Percentiles rank a stretch among this genome's conserved stretches.
Evolutionary conservation across 2,797 vertebrate species (phyloP).

Genomic region (Erethizon dorsatum): DNA sequence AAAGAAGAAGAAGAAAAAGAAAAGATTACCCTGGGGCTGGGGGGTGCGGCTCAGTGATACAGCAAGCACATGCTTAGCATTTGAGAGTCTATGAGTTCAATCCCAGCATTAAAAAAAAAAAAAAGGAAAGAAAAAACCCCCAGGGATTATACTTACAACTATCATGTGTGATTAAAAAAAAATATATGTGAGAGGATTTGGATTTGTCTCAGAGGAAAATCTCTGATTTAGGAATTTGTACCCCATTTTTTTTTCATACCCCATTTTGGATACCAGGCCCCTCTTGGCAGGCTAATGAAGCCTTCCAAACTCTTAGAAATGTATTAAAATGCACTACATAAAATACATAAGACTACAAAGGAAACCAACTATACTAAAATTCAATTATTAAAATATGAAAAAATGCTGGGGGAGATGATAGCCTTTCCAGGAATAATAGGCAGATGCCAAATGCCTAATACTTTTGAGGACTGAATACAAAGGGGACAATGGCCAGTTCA

Average conservation of each 20-base stretch:
- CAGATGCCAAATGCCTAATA: not conserved
- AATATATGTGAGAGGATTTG: not conserved
- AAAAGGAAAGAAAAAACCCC: not conserved
- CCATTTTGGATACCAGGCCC: not conserved
- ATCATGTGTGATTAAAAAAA: not conserved
- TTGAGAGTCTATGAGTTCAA: not conserved
- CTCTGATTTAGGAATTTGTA: not conserved
- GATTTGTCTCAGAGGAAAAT: not conserved
- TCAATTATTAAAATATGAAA: not conserved
- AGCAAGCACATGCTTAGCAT: not conserved
- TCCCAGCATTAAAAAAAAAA: not conserved
- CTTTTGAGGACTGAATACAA: not conserved
- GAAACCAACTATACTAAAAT: slow-evolving; percentile 14
- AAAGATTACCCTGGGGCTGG: not conserved
- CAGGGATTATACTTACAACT: not conserved
- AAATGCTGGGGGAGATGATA: not conserved
- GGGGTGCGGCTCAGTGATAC: not conserved
- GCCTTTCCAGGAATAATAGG: not conserved
- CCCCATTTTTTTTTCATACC: not conserved
- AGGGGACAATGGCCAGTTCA: not conserved
- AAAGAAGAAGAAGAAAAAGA: not conserved
- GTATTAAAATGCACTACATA: not conserved
- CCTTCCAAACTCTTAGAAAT: not conserved
- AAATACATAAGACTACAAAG: not conserved
- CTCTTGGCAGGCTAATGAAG: not conserved